A percentile compares a stretch with the other conserved stretches of the same genome.
Conservation (phyloP, 2,113 vertebrate species). For the Corydoras sp. region DNA sequence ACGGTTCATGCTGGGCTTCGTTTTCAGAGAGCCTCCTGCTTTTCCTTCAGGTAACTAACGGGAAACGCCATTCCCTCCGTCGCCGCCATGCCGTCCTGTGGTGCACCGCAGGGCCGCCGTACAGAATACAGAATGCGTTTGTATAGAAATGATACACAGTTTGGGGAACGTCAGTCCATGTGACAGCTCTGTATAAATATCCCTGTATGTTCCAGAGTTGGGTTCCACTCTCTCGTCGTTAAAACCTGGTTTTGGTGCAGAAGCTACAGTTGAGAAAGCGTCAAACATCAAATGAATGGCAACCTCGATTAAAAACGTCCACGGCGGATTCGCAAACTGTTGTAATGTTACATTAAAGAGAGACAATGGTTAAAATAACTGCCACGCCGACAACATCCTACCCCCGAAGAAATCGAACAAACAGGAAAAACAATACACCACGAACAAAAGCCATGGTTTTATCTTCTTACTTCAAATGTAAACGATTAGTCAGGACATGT, state of each 20-base stretch:
- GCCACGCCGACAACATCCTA: no score
- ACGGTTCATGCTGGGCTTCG: conserved; percentile 82
- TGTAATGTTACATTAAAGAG: no score
- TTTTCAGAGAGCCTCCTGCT: conserved; percentile 78
- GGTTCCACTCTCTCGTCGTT: conserved; percentile 2
- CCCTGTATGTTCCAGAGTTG: background rate
- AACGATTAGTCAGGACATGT: no score
- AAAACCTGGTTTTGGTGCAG: background rate
- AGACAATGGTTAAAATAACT: no score
- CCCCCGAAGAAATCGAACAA: no score
- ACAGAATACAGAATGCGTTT: conserved; percentile 12
- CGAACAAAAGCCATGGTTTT: no score
- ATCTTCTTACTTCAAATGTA: no score
- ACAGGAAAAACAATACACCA: no score
- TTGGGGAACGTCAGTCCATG: background rate
- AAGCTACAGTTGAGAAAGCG: background rate
- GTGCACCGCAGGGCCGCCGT: conserved; percentile 50
- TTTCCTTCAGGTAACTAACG: conserved; percentile 90
- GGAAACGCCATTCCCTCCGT: conserved; percentile 55
- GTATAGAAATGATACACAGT: conserved; percentile 1
- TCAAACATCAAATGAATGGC: background rate
- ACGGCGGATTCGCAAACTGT: no score
- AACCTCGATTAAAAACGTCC: no score
- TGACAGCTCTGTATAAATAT: background rate
- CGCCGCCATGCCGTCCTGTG: conserved; percentile 49